Percentiles rank a stretch among this genome's conserved stretches.
Conservation (phyloP, 2,888 invertebrate species). For the Aphidius colemani region DNA sequence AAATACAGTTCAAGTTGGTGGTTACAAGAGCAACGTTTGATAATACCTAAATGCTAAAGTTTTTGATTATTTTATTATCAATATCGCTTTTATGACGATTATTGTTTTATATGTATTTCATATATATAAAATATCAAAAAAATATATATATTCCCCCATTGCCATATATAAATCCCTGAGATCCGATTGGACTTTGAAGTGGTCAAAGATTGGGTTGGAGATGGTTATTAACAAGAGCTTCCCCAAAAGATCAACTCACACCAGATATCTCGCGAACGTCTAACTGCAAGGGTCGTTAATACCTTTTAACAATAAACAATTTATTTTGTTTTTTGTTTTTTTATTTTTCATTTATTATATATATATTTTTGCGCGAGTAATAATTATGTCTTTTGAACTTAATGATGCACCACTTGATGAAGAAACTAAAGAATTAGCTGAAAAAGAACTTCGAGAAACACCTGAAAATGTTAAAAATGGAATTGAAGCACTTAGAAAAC, state of each 20-base stretch:
- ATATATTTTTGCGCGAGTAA: too few relatives aligned
- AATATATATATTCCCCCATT: too few relatives aligned
- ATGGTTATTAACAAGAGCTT: conserved; percentile 49
- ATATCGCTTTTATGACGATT: conserved; percentile 9
- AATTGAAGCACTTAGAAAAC: conserved; percentile 50
- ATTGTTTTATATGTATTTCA: too few relatives aligned
- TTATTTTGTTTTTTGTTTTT: neutral
- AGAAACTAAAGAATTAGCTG: conserved; percentile 50
- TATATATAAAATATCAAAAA: too few relatives aligned
- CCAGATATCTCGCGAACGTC: conserved; percentile 51
- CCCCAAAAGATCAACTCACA: conserved; percentile 41
- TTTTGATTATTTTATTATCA: too few relatives aligned
- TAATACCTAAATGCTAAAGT: too few relatives aligned
- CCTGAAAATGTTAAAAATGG: conserved; percentile 57
- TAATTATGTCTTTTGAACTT: conserved; percentile 47
- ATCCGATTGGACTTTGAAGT: conserved; percentile 53
- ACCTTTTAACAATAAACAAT: conserved; percentile 1
- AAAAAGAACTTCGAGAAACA: conserved; percentile 59
- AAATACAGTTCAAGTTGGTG: too few relatives aligned
- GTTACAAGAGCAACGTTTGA: too few relatives aligned
- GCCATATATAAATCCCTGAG: conserved; percentile 24
- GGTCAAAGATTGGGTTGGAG: conserved; percentile 55
- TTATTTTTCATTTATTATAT: too few relatives aligned
- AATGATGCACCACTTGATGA: conserved; percentile 38
- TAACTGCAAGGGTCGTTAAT: conserved; percentile 42